A percentile compares a stretch with the other conserved stretches of the same genome.
These are phyloP conservation scores for Macaria notata DNA, from an alignment of 2,888 invertebrate species.

Conservation along the genomic window DNA sequence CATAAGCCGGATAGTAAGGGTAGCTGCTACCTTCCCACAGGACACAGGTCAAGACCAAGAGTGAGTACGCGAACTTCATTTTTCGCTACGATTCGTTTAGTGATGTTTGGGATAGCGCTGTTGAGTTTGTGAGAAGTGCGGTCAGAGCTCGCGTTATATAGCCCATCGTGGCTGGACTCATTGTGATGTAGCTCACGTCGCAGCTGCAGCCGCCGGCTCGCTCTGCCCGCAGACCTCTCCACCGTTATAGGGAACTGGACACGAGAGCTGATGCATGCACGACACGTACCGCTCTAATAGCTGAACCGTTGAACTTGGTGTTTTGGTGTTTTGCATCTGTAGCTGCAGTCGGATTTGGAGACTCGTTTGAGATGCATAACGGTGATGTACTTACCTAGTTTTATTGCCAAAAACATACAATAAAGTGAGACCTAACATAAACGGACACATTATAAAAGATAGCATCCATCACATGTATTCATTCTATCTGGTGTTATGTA, in stretches of 20 bases:
- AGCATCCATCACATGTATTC: too few relatives aligned
- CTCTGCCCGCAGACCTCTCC: slow-evolving; percentile 59
- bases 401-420: too few relatives aligned
- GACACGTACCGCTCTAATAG: slow-evolving; percentile 55
- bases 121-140: slow-evolving; percentile 53
- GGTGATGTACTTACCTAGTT: not conserved
- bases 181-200: slow-evolving; percentile 68
- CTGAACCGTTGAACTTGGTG: slow-evolving; percentile 54
- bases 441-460: too few relatives aligned
- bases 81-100: slow-evolving; percentile 39
- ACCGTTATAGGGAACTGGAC: slow-evolving; percentile 68
- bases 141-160: slow-evolving; percentile 65
- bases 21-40: slow-evolving; percentile 58
- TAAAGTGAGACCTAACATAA: too few relatives aligned
- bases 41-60: slow-evolving; percentile 55
- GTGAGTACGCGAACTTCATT: slow-evolving; percentile 53
- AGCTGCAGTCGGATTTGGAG: slow-evolving; percentile 28
- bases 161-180: slow-evolving; percentile 60
- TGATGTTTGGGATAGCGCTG: slow-evolving; percentile 53
- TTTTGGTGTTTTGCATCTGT: slow-evolving; percentile 45
- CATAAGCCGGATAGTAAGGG: slow-evolving; percentile 70
- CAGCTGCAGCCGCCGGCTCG: slow-evolving; percentile 57
- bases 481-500: too few relatives aligned
- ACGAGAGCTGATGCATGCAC: slow-evolving; percentile 54
- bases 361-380: slow-evolving; percentile 17